phyloP scores from a whole-genome alignment of 2,797 vertebrate genomes.

The Thripadectes ignobilis region DNA sequence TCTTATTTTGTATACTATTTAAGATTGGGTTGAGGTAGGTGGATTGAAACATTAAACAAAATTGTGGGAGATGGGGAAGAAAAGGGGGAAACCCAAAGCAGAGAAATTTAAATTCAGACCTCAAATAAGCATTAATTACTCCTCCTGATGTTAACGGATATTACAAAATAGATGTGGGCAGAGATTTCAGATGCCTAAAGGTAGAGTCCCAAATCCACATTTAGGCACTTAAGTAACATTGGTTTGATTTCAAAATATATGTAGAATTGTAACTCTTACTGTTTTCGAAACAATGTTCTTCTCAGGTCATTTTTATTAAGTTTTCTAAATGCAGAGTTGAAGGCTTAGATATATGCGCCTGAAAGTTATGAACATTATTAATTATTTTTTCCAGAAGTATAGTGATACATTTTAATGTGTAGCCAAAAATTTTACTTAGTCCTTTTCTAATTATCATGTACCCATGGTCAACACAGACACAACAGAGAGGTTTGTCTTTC shows the following conservation, averaged over 20 bases:
- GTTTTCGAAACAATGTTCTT: neutral
- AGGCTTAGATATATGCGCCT: neutral
- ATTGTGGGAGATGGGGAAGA: neutral
- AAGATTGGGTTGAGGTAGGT: neutral
- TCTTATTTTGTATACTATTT: neutral
- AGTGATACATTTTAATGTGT: neutral
- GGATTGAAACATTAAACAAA: neutral
- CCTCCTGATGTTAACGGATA: neutral
- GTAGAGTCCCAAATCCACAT: neutral
- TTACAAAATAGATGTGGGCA: slow-evolving; percentile 27
- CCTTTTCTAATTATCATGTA: neutral
- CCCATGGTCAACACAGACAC: neutral
- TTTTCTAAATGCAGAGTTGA: neutral
- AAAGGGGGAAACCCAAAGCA: slow-evolving; percentile 3
- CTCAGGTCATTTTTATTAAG: neutral
- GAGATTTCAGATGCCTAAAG: slow-evolving; percentile 19
- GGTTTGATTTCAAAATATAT: neutral
- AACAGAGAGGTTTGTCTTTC: neutral
- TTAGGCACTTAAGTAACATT: neutral
- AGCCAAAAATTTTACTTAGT: neutral
- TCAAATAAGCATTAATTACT: slow-evolving; percentile 30
- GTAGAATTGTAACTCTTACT: neutral
- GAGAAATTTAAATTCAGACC: slow-evolving; percentile 27
- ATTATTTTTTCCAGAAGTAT: neutral
- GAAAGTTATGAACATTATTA: neutral